Base-by-base conservation (phyloP, 2,888 invertebrate genomes). In the Prosopocoilus inquinatus region DNA sequence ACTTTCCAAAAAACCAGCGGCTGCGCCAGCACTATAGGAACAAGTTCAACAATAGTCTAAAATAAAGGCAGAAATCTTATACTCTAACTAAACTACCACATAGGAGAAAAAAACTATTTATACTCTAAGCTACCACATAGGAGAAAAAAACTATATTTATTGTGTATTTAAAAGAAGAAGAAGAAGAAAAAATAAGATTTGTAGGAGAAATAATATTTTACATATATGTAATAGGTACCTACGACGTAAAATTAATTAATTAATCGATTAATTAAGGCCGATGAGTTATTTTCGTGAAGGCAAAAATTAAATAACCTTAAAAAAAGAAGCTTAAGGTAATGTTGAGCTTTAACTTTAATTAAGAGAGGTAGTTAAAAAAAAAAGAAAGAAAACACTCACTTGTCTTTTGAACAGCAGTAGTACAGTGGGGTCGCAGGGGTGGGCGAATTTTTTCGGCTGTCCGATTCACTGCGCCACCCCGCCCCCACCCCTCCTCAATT, bases 321-420 rank as follows among this genome's bases (percentile, higher is more conserved):
- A 38, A 38, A 38, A 38, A 12, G 13, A 11, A 38, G 15, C 41
- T 13, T 15, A 41, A 41, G 41, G 41, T 41, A 41, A 41, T 41
- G 41, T 41, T 41, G 41, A 41, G 41, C 41, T 41, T 41, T 41
- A 41, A 41, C 16, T 32, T 46, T 46, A 32, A 32, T 46, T 46
- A 32, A 32, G 12, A 28, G 41, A 41, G 41, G 15, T 41, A 41
- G 41, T 41, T 13, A n/a, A 16, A 7, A 28, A n/a, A n/a, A n/a
- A 41, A n/a, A 16, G 20, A 28, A n/a, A n/a, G n/a, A n/a, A n/a
- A n/a, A n/a, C n/a, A n/a, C n/a, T n/a, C 20, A 28, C 20, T 28
- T 28, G 20, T 28, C 20, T 28, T n/a, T n/a, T 28, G 20, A 28
- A 28, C 20, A 3, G 20, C 7, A n/a, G n/a, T n/a, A n/a, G n/a